phyloP scores from a whole-genome alignment of 2,888 invertebrate genomes.

The Mythimna albipuncta region DNA sequence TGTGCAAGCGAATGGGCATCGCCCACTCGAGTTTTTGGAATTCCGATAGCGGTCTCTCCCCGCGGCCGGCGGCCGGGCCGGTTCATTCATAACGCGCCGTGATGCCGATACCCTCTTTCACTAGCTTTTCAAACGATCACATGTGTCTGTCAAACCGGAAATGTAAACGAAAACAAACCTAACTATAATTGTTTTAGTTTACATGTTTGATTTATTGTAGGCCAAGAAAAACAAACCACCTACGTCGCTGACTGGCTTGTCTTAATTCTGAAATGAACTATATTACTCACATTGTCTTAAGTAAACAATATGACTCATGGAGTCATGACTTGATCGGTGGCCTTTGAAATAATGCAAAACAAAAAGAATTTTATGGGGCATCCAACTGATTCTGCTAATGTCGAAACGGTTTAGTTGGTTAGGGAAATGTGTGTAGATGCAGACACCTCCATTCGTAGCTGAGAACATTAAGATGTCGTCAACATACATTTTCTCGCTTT shows the following conservation, averaged over 20 bases:
- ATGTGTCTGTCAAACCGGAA: conserved; percentile 81
- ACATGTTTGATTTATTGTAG: conserved; percentile 76
- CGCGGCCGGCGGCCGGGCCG: conserved; percentile 74
- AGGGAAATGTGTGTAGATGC: neutral
- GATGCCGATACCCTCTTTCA: conserved; percentile 75
- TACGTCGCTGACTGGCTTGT: conserved; percentile 70
- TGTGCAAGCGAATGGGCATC: conserved; percentile 78
- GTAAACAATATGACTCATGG: conserved; percentile 55
- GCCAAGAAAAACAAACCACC: conserved; percentile 76
- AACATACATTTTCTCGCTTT: conserved; percentile 17
- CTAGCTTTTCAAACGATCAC: conserved; percentile 72
- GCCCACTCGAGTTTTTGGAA: conserved; percentile 89
- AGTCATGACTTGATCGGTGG: conserved; percentile 5
- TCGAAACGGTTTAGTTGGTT: neutral
- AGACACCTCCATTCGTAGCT: neutral
- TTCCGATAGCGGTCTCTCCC: conserved; percentile 74
- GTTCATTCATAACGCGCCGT: conserved; percentile 88
- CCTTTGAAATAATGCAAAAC: conserved; percentile 18
- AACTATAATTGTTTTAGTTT: conserved; percentile 79
- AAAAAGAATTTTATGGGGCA: neutral
- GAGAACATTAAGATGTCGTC: conserved; percentile 28
- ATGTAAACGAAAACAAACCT: conserved; percentile 82
- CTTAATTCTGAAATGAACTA: conserved; percentile 56
- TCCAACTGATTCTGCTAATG: neutral
- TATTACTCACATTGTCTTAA: conserved; percentile 38